These are phyloP conservation scores for Crypturellus undulatus DNA, from an alignment of 2,113 vertebrate species.

Conservation along the genomic window DNA sequence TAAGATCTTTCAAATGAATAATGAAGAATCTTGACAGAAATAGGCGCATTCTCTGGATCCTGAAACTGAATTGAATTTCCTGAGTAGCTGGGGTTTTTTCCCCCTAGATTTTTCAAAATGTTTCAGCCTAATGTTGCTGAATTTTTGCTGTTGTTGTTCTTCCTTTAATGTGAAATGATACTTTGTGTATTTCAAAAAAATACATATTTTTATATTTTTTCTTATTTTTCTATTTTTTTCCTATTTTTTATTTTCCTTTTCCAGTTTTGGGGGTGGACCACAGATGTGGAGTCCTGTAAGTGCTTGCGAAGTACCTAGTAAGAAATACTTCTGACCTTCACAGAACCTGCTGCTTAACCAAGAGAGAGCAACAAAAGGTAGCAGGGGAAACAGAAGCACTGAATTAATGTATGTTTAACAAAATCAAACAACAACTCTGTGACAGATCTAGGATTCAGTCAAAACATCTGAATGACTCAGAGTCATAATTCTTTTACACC, in stretches of 20 bases:
- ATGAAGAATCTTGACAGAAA: neutral
- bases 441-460: constrained; percentile 6
- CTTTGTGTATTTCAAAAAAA: neutral
- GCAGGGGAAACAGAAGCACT: neutral
- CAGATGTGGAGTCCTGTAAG: neutral
- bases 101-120: neutral
- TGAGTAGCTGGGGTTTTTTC: neutral
- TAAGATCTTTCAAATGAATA: neutral
- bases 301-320: neutral
- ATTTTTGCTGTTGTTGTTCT: neutral
- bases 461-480: constrained; percentile 38
- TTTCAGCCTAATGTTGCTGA: neutral
- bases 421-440: neutral
- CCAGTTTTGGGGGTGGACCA: neutral
- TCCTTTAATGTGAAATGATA: neutral
- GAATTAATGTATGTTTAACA: neutral
- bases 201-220: too few relatives aligned
- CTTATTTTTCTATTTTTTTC: too few relatives aligned
- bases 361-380: neutral
- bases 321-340: neutral
- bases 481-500: neutral
- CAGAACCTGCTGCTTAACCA: neutral
- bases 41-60: neutral
- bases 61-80: neutral
- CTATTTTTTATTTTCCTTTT: neutral